Conservation (phyloP, 1,140 invertebrate genomes). For the Neuroterus valhalla region DNA sequence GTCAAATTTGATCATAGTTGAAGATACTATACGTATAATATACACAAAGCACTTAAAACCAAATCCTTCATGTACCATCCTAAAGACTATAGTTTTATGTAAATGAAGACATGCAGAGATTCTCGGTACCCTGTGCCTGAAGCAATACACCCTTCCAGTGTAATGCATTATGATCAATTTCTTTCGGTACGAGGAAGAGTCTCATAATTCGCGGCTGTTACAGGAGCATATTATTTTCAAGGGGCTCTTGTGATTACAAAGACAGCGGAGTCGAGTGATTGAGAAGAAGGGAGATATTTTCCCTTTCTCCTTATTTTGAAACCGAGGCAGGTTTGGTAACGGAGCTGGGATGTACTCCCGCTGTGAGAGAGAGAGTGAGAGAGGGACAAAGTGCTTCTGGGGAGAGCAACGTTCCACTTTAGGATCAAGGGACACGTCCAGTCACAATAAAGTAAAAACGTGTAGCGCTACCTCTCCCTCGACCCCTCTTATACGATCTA, state of each 20-base stretch:
- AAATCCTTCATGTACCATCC: neutral
- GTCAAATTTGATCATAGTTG: neutral
- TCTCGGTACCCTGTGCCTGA: neutral
- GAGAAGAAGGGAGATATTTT: neutral
- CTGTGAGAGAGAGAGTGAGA: neutral
- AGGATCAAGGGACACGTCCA: conserved; percentile 5
- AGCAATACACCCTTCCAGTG: conserved; percentile 11
- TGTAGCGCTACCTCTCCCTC: neutral
- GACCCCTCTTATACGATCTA: conserved; percentile 10
- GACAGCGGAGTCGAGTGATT: neutral
- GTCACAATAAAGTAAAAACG: conserved; percentile 28
- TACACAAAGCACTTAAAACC: neutral
- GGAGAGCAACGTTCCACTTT: conserved; percentile 8
- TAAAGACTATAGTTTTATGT: conserved; percentile 27
- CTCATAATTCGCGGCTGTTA: conserved; percentile 2
- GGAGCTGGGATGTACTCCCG: neutral
- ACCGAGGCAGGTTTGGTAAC: no score
- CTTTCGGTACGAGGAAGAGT: conserved; percentile 7
- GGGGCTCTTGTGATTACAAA: neutral
- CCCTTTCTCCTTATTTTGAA: no score
- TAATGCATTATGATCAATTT: conserved; percentile 19
- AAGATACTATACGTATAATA: neutral
- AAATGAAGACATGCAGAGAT: conserved; percentile 5
- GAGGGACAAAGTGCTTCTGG: neutral
- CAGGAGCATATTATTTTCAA: conserved; percentile 19